Conservation (phyloP, 2,888 invertebrate species). For the Pantelozetes paolii region DNA sequence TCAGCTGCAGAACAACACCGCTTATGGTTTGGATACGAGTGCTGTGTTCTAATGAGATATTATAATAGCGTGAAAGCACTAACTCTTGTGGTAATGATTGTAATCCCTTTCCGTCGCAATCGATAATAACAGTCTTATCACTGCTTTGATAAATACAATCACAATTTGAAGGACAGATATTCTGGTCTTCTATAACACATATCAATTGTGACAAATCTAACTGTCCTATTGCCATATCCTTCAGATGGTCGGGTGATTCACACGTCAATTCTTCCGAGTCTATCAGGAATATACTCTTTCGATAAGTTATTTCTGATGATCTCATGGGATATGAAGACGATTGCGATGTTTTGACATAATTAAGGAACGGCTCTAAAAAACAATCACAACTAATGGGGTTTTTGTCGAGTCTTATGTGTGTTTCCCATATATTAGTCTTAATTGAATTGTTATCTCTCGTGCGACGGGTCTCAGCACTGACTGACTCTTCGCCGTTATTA, state of each 20-base stretch:
- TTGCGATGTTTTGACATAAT: slow-evolving; percentile 33
- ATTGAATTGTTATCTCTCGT: slow-evolving; percentile 16
- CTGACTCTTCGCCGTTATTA: background rate
- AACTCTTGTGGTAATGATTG: slow-evolving; percentile 34
- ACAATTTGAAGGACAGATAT: slow-evolving; percentile 42
- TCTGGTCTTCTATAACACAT: slow-evolving; percentile 38
- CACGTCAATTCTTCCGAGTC: slow-evolving; percentile 37
- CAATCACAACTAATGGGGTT: slow-evolving; percentile 44
- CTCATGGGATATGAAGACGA: background rate
- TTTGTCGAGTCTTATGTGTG: slow-evolving; percentile 38
- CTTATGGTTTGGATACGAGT: slow-evolving; percentile 7
- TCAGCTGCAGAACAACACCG: slow-evolving; percentile 36
- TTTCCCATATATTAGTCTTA: slow-evolving; percentile 34
- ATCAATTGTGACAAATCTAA: slow-evolving; percentile 36
- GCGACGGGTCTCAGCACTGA: slow-evolving; percentile 3
- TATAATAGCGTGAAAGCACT: slow-evolving; percentile 32
- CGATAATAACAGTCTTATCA: slow-evolving; percentile 39
- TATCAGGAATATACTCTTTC: slow-evolving; percentile 41
- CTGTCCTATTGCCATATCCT: background rate
- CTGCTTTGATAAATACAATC: slow-evolving; percentile 40
- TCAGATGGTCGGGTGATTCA: slow-evolving; percentile 31
- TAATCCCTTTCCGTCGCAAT: slow-evolving; percentile 39
- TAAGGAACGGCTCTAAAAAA: slow-evolving; percentile 41
- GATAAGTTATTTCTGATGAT: slow-evolving; percentile 4
- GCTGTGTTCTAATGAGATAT: slow-evolving; percentile 21